A percentile compares a stretch with the other conserved stretches of the same genome.
Evolutionary conservation across 1,140 invertebrate genomes (phyloP).

Genomic region (Leptinotarsa undecemlineata): DNA sequence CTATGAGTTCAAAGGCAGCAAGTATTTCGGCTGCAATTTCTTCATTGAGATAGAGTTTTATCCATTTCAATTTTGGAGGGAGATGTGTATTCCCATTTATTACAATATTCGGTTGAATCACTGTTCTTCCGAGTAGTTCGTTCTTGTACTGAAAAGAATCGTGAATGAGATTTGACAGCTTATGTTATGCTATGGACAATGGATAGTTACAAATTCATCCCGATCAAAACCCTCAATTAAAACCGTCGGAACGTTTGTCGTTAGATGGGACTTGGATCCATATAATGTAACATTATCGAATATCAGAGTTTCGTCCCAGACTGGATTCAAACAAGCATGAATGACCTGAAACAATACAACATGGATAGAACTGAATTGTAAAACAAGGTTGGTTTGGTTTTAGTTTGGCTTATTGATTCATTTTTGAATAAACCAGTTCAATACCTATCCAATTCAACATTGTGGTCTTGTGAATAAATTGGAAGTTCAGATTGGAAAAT

Average conservation of each 20-base stretch:
- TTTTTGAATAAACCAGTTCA: too few relatives aligned
- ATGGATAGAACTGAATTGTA: background rate
- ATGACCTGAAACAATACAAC: constrained; percentile 48
- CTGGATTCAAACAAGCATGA: constrained; percentile 59
- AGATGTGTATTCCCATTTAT: constrained; percentile 58
- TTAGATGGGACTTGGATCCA: constrained; percentile 57
- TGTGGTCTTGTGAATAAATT: too few relatives aligned
- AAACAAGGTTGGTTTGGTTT: background rate
- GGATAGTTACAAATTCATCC: constrained; percentile 41
- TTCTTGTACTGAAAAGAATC: constrained; percentile 54
- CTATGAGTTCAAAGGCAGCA: constrained; percentile 62
- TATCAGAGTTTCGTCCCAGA: constrained; percentile 65
- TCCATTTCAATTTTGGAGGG: constrained; percentile 61
- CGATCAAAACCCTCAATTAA: constrained; percentile 55
- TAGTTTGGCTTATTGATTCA: background rate
- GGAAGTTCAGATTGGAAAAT: too few relatives aligned
- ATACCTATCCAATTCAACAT: too few relatives aligned
- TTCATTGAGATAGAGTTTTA: constrained; percentile 56
- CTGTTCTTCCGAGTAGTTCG: constrained; percentile 61
- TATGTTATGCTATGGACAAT: background rate
- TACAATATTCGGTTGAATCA: constrained; percentile 53
- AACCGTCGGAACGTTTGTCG: constrained; percentile 56
- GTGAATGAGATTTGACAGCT: too few relatives aligned
- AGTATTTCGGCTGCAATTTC: constrained; percentile 59
- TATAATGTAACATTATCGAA: constrained; percentile 58